Evolutionary conservation across 2,113 vertebrate species (phyloP).

Genomic region (Sakesphorus luctuosus): DNA sequence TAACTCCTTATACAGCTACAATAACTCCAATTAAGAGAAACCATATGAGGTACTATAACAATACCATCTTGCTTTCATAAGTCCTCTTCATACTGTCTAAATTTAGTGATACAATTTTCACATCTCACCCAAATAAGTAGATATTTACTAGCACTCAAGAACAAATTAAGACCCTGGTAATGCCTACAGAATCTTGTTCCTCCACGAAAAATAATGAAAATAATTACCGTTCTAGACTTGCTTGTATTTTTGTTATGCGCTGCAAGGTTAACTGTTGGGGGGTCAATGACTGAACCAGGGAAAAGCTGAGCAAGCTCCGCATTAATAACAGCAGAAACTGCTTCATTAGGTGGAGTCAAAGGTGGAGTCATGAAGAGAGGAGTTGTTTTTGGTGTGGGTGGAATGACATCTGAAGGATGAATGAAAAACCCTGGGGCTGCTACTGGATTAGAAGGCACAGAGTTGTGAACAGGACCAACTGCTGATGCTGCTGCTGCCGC

Average conservation of each 20-base stretch:
- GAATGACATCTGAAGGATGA: slow-evolving; percentile 97
- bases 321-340: slow-evolving; percentile 93
- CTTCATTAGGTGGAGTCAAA: slow-evolving; percentile 96
- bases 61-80: background rate
- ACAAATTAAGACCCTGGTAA: background rate
- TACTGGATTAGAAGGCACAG: slow-evolving; percentile 92
- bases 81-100: background rate
- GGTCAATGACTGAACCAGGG: slow-evolving; percentile 93
- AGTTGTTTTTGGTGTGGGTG: slow-evolving; percentile 97
- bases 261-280: slow-evolving; percentile 89
- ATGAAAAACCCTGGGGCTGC: slow-evolving; percentile 96
- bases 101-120: background rate
- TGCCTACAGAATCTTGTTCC: background rate
- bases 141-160: background rate
- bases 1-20: background rate
- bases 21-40: background rate
- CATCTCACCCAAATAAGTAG: background rate
- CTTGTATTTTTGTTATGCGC: slow-evolving; percentile 91
- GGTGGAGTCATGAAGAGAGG: slow-evolving; percentile 99
- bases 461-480: slow-evolving; percentile 92
- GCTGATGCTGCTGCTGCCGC: slow-evolving; percentile 81
- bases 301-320: slow-evolving; percentile 97
- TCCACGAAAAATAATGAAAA: background rate
- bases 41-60: background rate
- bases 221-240: slow-evolving; percentile 91